phyloP scores from a whole-genome alignment of 2,113 vertebrate species.

The Laticauda laticaudata region DNA sequence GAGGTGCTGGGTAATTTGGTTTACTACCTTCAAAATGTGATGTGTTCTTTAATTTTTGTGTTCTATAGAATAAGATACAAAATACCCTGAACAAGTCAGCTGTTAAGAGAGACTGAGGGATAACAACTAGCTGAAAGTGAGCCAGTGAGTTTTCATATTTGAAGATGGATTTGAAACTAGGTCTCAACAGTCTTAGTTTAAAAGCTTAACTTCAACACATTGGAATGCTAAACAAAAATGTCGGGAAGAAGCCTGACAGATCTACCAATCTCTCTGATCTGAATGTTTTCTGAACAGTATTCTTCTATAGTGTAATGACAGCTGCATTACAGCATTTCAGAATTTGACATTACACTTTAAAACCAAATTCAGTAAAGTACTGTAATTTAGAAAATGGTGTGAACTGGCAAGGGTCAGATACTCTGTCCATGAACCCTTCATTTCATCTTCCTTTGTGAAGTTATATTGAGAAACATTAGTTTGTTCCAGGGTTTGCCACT shows the following conservation, averaged over 20 bases:
- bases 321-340: conserved; percentile 13
- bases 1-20: not conserved
- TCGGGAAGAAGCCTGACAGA: not conserved
- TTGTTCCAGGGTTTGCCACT: not conserved
- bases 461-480: not conserved
- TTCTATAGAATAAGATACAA: not conserved
- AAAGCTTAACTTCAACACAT: not conserved
- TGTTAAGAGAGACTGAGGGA: not conserved
- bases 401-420: conserved; percentile 19
- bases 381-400: conserved; percentile 33
- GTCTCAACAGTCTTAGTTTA: not conserved
- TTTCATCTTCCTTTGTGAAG: not conserved
- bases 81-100: not conserved
- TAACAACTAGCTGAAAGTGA: not conserved
- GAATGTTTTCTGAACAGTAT: not conserved
- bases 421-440: not conserved
- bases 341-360: conserved; percentile 24
- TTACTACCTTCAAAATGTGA: not conserved
- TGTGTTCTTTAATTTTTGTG: not conserved
- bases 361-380: conserved; percentile 19
- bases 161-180: not conserved
- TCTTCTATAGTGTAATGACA: conserved; percentile 20
- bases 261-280: not conserved
- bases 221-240: not conserved
- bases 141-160: not conserved